Evolutionary conservation across 2,113 vertebrate genomes (phyloP).

Genomic region (Glaucidium brasilianum): DNA sequence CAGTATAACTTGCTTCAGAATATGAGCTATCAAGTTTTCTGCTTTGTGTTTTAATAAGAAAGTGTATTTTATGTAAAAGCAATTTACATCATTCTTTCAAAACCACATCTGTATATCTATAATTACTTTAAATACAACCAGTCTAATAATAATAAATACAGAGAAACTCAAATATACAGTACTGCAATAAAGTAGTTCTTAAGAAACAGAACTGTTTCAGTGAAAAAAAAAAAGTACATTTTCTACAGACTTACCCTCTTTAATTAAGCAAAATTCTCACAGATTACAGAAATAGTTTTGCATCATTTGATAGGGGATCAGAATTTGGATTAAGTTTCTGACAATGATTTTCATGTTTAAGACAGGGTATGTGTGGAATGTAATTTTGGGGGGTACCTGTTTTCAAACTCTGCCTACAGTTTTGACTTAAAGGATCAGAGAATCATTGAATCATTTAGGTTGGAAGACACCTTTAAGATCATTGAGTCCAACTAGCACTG

Average conservation of each 20-base stretch:
- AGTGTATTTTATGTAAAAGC: background rate
- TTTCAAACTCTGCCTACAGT: background rate
- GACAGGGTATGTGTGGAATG: background rate
- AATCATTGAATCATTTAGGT: background rate
- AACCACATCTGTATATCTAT: background rate
- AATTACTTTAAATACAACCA: slow-evolving; percentile 16
- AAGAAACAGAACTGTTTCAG: background rate
- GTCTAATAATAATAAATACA: slow-evolving; percentile 10
- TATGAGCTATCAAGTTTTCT: background rate
- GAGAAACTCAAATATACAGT: background rate
- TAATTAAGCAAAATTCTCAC: background rate
- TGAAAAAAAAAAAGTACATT: background rate
- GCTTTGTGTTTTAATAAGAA: slow-evolving; percentile 1
- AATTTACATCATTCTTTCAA: slow-evolving; percentile 11
- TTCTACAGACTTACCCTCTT: background rate
- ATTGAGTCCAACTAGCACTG: background rate
- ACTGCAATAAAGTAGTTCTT: background rate
- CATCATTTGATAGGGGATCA: background rate
- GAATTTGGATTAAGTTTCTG: background rate
- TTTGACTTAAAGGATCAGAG: background rate
- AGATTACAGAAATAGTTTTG: background rate
- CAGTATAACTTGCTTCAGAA: background rate
- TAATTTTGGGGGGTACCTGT: background rate
- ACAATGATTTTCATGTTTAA: background rate
- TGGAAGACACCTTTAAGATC: background rate